These are phyloP conservation scores for Malurus alboscapulatus DNA, from an alignment of 2,113 vertebrate genomes.

Conservation along the genomic window DNA sequence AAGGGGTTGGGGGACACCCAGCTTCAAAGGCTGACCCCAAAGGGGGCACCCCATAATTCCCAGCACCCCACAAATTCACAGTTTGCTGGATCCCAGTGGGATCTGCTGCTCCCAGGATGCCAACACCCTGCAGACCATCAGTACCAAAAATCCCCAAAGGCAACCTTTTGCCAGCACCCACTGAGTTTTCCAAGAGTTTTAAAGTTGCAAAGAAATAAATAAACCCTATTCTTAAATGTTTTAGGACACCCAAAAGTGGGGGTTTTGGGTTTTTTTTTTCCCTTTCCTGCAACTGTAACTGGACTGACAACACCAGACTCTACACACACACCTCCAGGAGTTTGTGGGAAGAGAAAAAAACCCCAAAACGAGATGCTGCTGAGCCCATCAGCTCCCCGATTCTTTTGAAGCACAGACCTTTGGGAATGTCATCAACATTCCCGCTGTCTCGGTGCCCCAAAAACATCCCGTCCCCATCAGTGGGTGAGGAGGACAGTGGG, in stretches of 20 bases:
- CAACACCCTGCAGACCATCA: neutral
- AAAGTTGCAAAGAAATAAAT: neutral
- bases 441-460: neutral
- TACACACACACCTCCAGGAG: neutral
- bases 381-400: neutral
- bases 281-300: neutral
- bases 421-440: neutral
- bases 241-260: neutral
- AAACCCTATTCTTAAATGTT: fast-evolving
- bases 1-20: neutral
- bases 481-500: neutral
- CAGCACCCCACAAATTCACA: no score
- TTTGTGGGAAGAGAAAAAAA: neutral
- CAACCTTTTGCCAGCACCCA: fast-evolving
- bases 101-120: neutral
- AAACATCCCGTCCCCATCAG: neutral
- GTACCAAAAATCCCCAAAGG: neutral
- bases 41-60: neutral
- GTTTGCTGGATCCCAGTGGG: fast-evolving
- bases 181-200: neutral
- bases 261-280: fast-evolving
- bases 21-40: neutral
- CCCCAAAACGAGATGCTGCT: neutral
- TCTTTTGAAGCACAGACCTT: fast-evolving
- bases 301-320: fast-evolving